Conservation (phyloP, 1,140 invertebrate species). For the Palaemon carinicauda region DNA sequence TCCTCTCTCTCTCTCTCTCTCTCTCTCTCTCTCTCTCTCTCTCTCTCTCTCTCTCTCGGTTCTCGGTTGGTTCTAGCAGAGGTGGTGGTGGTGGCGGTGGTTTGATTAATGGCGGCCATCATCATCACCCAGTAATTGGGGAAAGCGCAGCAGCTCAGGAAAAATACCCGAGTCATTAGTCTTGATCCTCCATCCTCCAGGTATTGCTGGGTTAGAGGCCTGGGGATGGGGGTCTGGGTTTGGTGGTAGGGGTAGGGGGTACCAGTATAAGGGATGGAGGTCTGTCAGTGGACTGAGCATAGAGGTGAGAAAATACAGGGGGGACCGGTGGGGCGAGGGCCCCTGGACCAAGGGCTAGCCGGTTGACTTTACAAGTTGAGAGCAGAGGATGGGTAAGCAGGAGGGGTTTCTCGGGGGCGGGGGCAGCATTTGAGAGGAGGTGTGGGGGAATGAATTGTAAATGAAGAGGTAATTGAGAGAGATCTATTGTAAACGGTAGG, state of each 20-base stretch:
- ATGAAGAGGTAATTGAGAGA: too few species aligned
- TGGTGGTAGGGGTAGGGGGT: neutral
- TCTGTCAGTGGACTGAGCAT: neutral
- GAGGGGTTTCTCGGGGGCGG: neutral
- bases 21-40: neutral
- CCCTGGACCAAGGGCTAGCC: too few species aligned
- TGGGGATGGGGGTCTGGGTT: neutral
- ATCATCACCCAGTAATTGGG: slow-evolving; percentile 1
- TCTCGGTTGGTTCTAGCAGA: neutral
- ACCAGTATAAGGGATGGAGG: neutral
- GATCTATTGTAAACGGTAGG: neutral
- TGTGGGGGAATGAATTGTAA: neutral
- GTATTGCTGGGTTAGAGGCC: neutral
- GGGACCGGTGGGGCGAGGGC: too few species aligned
- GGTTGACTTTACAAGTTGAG: too few species aligned
- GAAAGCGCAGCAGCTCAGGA: slow-evolving; percentile 1
- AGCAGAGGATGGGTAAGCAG: too few species aligned
- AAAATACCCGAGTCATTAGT: slow-evolving; percentile 20
- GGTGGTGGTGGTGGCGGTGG: neutral
- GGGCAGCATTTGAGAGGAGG: neutral
- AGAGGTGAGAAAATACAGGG: neutral
- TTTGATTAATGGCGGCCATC: neutral
- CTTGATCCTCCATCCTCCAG: neutral
- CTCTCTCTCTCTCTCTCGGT: neutral
- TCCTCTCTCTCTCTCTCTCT: too few species aligned